Conservation (phyloP, 2,113 vertebrate genomes). For the Pollimyrus isidori region DNA sequence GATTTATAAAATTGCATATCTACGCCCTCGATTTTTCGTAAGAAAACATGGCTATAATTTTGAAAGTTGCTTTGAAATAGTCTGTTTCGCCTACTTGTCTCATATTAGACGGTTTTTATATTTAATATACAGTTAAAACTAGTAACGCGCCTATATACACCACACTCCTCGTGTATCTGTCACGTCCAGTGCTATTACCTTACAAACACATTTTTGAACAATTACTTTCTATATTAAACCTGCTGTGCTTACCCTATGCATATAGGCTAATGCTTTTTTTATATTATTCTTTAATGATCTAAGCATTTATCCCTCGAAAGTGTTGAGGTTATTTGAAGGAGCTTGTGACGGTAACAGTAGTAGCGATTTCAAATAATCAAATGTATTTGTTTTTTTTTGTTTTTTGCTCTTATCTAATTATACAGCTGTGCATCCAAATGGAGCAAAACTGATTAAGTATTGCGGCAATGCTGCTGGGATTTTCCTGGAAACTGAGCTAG, state of each 20-base stretch:
- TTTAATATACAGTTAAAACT: not conserved
- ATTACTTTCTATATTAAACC: not conserved
- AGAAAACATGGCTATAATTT: not conserved
- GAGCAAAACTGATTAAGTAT: not conserved
- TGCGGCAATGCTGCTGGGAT: not conserved
- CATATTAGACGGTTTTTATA: not conserved
- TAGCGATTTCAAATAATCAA: not conserved
- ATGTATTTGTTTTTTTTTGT: not conserved
- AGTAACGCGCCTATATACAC: not conserved
- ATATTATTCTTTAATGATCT: not conserved
- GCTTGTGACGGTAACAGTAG: not conserved
- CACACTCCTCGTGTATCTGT: not conserved
- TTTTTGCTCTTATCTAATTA: not conserved
- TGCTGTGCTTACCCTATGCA: too few species aligned
- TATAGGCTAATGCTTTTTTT: too few species aligned
- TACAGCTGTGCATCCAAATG: not conserved
- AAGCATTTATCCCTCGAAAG: not conserved
- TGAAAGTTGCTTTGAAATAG: not conserved
- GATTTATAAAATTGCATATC: slow-evolving; percentile 9
- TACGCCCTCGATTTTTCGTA: not conserved
- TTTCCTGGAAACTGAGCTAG: not conserved
- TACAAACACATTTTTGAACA: not conserved
- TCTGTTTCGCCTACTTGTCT: not conserved
- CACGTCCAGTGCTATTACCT: not conserved
- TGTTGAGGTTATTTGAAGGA: not conserved